These are phyloP conservation scores for Phataginus tricuspis DNA, from an alignment of 2,797 vertebrate genomes.

Conservation along the genomic window DNA sequence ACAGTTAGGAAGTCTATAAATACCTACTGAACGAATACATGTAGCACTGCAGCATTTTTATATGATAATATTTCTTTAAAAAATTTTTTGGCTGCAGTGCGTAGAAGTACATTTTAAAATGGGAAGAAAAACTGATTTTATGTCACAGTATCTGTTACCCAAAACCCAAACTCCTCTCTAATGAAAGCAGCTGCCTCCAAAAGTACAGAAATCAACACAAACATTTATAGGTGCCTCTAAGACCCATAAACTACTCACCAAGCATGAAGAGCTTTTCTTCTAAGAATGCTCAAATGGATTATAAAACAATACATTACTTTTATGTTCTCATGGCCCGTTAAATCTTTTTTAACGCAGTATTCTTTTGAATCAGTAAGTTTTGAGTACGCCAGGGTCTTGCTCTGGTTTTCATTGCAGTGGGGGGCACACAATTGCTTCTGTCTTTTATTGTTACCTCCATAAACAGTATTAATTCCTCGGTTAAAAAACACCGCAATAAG, in stretches of 20 bases:
- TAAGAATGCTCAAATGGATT: conserved; percentile 72
- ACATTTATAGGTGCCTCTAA: conserved; percentile 58
- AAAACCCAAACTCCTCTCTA: conserved; percentile 36
- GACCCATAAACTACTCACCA: conserved; percentile 63
- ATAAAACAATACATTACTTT: conserved; percentile 82
- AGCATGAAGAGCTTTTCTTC: conserved; percentile 64
- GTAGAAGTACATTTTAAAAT: conserved; percentile 56
- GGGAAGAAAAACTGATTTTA: conserved; percentile 36
- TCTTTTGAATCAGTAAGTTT: conserved; percentile 80
- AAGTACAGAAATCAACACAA: conserved; percentile 67
- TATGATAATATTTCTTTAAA: conserved; percentile 39
- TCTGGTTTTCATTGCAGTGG: conserved; percentile 55
- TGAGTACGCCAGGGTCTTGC: conserved; percentile 49
- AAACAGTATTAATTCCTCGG: conserved; percentile 44
- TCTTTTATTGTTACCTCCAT: conserved; percentile 61
- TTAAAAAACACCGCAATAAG: conserved; percentile 57
- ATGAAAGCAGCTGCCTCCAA: conserved; percentile 47
- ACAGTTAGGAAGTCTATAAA: conserved; percentile 27
- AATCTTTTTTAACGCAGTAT: conserved; percentile 80
- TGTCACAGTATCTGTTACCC: background rate
- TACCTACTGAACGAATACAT: background rate
- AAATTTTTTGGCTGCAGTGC: background rate
- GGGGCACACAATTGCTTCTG: background rate
- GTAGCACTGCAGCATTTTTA: background rate
- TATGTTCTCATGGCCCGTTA: conserved; percentile 78